Base-by-base conservation (phyloP, 2,888 invertebrate genomes). In the Nemotelus nigrinus region DNA sequence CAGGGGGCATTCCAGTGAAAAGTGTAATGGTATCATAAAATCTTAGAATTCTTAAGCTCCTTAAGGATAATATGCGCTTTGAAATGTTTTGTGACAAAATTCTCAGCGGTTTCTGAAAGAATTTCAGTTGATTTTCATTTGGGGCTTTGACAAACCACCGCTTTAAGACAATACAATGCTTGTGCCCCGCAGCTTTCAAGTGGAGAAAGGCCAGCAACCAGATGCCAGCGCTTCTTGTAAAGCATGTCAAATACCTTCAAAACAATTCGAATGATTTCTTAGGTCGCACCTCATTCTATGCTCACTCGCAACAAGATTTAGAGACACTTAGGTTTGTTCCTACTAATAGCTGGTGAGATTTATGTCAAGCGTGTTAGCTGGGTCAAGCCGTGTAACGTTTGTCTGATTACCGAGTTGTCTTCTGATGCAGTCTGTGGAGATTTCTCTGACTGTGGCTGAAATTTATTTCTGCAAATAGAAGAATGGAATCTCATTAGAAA, bases 261-360 rank as follows among this genome's bases (percentile, higher is more conserved):
- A 47, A 8, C 67, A 41, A 50, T 47, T 68, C 44, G 25, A 25
- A 50, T 39, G 67, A 68, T 68, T 68, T 68, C 67, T 48, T 50
- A 25, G 67, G 67, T 50, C 41, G 48, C 50, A 41, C 41, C 67
- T 25, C 7, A 39, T 25, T 45, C 8, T 25, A 45, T 44, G 10
- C 41, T 41, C 43, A 39, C n/a, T 48, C 2, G 25, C 25, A 25
- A 25, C 25, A 25, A 25, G 25, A 25, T 25, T 25, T 25, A 39
- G 58, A 25, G 25, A 25, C 25, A 25, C 25, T 25, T 25, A 25
- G 25, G 25, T 25, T 25, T 25, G 25, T 25, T 25, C 25, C 1
- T 25, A 25, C 25, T 79, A 79, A 79, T 79, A 64, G 79, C 79
- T 75, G 70, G 64, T 63, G 67, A 79, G 79, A 79, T 79, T 79